Evolutionary conservation across 2,888 invertebrate species (phyloP), one percentile per base, ranked within the genome.

Genomic region (Bombylius major): DNA sequence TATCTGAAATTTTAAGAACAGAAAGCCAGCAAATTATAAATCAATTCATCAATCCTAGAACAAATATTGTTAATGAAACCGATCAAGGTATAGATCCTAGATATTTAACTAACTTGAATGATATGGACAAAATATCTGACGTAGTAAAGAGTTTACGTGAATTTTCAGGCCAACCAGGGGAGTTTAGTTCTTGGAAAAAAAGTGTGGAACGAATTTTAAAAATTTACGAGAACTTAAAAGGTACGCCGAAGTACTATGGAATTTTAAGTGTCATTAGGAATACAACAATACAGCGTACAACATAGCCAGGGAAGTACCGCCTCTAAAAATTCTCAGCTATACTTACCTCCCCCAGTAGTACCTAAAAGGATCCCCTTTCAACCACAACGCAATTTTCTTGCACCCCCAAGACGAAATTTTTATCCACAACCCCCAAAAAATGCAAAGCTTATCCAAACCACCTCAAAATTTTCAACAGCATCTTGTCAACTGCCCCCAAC

Each of bases 131-230:
- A 47, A 55, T 58, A 23, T 56, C 60, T 5, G 55, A 60, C 23
- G 54, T 59, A 5, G 57, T 58, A 9, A 50, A 52, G 14, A 55
- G 50, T 47, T 14, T 58, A 5, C 31, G 58, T 23, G 56, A 57
- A 36, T 59, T 57, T 23, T 51, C 57, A 1, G 59, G 59, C 7
- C 13, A 56, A 23, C 48, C 57, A 11, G 51, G 53, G 31, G 53
- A 59, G 36, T 57, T 55, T 14, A 45, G 46, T 13, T 57, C 57
- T 3, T 57, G 57, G 59, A 47, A 36, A 11, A 56, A 58, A 54
- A 58, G 57, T 45, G 59, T 59, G 4, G 59, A 61, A n/a, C 33
- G 55, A 23, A 56, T 59, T 8, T 34, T 61, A 11, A 45, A 39
- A 31, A 42, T 56, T 7, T 58, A 61, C 50, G 56, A 56, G 3